Evolutionary conservation across 1,140 invertebrate species (phyloP), one percentile per base, ranked within the genome.

Genomic region (Lasioglossum baleicum): DNA sequence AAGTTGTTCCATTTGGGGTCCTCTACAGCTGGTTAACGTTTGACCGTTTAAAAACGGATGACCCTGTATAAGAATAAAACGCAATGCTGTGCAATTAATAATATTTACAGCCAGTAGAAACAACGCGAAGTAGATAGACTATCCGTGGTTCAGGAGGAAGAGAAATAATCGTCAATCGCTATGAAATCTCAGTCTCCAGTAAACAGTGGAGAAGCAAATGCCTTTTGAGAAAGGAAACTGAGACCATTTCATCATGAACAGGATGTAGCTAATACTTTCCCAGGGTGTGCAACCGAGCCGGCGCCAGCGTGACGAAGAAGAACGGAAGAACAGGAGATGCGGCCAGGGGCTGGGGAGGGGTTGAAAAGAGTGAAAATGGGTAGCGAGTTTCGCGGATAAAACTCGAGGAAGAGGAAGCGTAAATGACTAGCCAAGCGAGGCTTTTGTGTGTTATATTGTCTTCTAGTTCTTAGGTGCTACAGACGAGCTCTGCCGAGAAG

Each of bases 401-500:
- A 85, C 80, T 77, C 69, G 71, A 81, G 83, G 66, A 85, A 84
- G 53, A 84, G 83, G 83, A 85, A 85, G 79, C 83, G 83, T 85
- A 84, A 85, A 73, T 84, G 83, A 85, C 83, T 84, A 74, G 83
- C 83, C 83, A 85, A 84, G 69, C 83, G 83, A 70, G 83, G 70
- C 83, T 84, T 84, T 78, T 65, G 44, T 48, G 78, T 77, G 83
- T 85, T 85, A 84, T 81, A 85, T 84, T 84, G 67, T 85, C 83
- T 84, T 84, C 56, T 74, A 69, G 53, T 60, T 70, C 42, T 26
- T 73, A 10, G 48, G 26, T 13, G 51, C 53, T 40, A 67, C 13
- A 26, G 8, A 10, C 40, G 70, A 48, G 26, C 44, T 35, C 26
- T n/a, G 7, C 51, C 13, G 22, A 6, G 70, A 53, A 48, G 42